phyloP scores from a whole-genome alignment of 1,140 invertebrate species.

The Papilio xuthus region DNA sequence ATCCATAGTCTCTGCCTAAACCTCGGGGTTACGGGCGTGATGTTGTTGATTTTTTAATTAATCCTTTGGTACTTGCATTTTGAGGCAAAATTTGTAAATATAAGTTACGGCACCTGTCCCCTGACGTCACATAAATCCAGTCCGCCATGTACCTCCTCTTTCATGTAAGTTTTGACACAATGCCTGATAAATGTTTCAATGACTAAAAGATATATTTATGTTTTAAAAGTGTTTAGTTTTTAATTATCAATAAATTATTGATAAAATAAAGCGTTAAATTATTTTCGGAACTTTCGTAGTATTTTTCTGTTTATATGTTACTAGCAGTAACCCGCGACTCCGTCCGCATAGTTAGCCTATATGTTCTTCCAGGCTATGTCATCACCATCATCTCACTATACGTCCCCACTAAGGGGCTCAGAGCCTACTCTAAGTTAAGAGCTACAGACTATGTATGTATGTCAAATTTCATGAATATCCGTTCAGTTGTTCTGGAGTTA shows the following conservation, averaged over 20 bases:
- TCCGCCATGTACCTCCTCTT: not conserved
- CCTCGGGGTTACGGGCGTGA: no score
- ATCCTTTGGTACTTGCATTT: not conserved
- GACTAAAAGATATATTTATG: not conserved
- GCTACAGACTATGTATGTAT: no score
- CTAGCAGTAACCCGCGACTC: no score
- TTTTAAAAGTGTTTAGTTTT: not conserved
- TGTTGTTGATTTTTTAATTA: no score
- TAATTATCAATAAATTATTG: not conserved
- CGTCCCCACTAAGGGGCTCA: no score
- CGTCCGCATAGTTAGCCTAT: no score
- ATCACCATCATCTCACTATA: no score
- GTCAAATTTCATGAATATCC: no score
- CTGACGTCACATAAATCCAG: not conserved
- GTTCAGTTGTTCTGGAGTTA: no score
- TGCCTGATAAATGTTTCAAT: conserved; percentile 1
- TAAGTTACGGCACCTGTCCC: not conserved
- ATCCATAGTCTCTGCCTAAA: no score
- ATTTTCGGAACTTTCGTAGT: not conserved
- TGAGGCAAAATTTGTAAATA: not conserved
- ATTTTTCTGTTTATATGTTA: not conserved
- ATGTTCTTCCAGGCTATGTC: no score
- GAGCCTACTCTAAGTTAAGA: no score
- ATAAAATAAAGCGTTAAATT: not conserved
- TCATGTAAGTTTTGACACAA: conserved; percentile 14